Evolutionary conservation across 2,113 vertebrate genomes (phyloP), one percentile per base, ranked within the genome.

Genomic region (Phoxinus phoxinus): DNA sequence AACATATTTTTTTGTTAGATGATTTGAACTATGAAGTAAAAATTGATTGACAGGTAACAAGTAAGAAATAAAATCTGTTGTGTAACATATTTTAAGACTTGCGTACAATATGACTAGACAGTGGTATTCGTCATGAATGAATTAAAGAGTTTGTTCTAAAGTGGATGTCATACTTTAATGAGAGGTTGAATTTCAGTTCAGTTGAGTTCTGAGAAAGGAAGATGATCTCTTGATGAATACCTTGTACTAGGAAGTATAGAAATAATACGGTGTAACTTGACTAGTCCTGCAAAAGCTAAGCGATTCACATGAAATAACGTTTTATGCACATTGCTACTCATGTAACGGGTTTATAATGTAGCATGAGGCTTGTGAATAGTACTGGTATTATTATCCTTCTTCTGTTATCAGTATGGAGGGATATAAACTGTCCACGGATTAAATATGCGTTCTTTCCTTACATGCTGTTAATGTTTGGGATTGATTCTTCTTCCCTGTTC

Each of bases 151-250:
- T 32, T 48, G 17, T 21, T 6, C 27, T 56, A 15, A 56, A 76
- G 15, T 2, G 56, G 48, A 56, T 51, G 25, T 53, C 25, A 32
- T 53, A 11, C 19, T 72, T 72, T 5, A 72, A 72, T 72, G 35
- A 56, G 3, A 46, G 48, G 27, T 0, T 56, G 17, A 25, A 61
- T 41, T 35, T 23, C 46, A 56, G 1, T 23, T 51, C 9, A 48
- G 5, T 53, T 82, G 6, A 69, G 41, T 82, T 82, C 80, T 8
- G 6, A 69, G 27, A 82, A 78, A 51, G 46, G 19, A 82, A 81
- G 61, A 67, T 23, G 25, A 82, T 51, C 41, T 30, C 41, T 53
- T 30, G 2, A 21, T 35, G 5, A 21, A 17, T 19, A 53, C 15
- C 12, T 15, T 19, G 11, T 63, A 44, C 32, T 17, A 17, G 25